Conservation (phyloP, 2,113 vertebrate species). For the Microcebus tavaratra region DNA sequence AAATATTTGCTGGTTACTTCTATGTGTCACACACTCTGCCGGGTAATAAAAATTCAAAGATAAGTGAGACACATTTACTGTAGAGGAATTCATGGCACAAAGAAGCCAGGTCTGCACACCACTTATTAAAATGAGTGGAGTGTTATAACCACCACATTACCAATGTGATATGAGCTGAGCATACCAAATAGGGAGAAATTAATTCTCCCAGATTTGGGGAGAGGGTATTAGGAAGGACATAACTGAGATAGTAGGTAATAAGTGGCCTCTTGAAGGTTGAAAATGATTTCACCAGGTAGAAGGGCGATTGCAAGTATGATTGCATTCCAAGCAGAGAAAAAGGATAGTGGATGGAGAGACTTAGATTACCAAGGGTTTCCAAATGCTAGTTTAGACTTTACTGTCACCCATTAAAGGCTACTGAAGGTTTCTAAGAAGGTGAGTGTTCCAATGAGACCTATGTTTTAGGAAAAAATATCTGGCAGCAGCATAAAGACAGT, state of each 20-base stretch:
- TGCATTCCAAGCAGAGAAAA: not conserved
- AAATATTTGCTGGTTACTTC: not conserved
- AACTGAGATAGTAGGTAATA: not conserved
- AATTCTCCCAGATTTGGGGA: not conserved
- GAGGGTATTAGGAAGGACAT: not conserved
- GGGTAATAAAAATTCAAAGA: constrained; percentile 22
- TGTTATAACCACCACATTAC: not conserved
- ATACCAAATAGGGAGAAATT: not conserved
- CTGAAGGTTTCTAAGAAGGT: constrained; percentile 12
- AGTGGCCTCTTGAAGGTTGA: not conserved
- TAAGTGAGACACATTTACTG: not conserved
- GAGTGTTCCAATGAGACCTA: not conserved
- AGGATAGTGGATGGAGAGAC: not conserved
- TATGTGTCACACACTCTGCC: not conserved
- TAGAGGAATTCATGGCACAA: not conserved
- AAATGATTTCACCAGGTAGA: not conserved
- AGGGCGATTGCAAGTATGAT: not conserved
- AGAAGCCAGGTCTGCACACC: not conserved
- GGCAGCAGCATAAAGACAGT: not conserved
- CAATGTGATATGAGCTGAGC: not conserved
- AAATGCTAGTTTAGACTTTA: not conserved
- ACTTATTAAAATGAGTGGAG: not conserved
- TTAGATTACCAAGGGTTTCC: not conserved
- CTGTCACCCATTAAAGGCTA: not conserved
- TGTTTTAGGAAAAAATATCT: not conserved